Evolutionary conservation across 2,113 vertebrate genomes (phyloP), one percentile per base, ranked within the genome.

Genomic region (Tenebrosternarchus preto): DNA sequence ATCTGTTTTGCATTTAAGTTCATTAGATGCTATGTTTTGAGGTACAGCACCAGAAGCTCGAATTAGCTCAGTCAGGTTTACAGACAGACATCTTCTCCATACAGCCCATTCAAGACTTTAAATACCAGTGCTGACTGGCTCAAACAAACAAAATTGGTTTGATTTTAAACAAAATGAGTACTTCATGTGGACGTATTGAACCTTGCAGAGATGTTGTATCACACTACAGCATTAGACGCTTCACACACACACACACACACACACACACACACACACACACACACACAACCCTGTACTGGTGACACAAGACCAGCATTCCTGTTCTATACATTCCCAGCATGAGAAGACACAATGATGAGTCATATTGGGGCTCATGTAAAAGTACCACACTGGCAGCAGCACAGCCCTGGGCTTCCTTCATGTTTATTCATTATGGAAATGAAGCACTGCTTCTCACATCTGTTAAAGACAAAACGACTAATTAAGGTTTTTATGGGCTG

Each of bases 341-440:
- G 66, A 64, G 67, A 82, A 82, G 76, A 46, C 53, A 66, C 80
- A 76, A 76, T 67, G 80, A 79, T 84, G 79, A 84, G 57, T 77
- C 43, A 20, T 84, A 81, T 81, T 63, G 64, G 76, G 83, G 66
- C 64, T 71, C 70, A n/a, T 78, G 74, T 67, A 76, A 82, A 76
- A 75, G 81, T 63, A 77, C 63, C 66, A 78, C 64, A 64, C 31
- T 66, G 27, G 69, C 70, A 74, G 56, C 66, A 73, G 24, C 63
- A 80, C 78, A 29, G 66, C 60, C 39, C 46, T 16, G 25, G 59
- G 29, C 78, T 67, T 29, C 56, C 64, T 78, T 84, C 76, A 82
- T 84, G 80, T 82, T 82, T 79, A 84, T 84, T 84, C 83, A 82
- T 82, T 82, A 82, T 82, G 80, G 9, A 71, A 84, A 84, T 82